Percentiles rank a stretch among this genome's conserved stretches.
Evolutionary conservation across 2,888 invertebrate species (phyloP).

Genomic region (Brassicogethes aeneus): DNA sequence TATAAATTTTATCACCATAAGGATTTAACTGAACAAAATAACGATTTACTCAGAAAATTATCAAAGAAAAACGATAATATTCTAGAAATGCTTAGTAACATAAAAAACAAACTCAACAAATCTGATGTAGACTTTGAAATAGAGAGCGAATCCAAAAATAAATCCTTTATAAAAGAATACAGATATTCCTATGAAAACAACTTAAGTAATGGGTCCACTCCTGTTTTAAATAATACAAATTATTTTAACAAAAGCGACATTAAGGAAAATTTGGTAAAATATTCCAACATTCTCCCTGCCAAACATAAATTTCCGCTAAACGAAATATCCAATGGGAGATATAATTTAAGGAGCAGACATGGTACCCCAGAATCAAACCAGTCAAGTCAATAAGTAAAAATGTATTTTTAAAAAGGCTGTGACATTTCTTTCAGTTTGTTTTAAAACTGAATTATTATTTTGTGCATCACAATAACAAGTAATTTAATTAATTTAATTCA

Average conservation of each 20-base stretch:
- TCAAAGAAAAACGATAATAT: conserved; percentile 34
- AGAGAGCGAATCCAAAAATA: conserved; percentile 5
- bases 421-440: too few species aligned
- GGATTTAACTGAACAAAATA: conserved; percentile 40
- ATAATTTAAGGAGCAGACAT: conserved; percentile 19
- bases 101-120: conserved; percentile 3
- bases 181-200: neutral
- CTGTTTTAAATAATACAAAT: conserved; percentile 4
- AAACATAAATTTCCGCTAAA: conserved; percentile 4
- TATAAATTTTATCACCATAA: conserved; percentile 35
- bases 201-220: neutral
- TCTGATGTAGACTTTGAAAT: neutral
- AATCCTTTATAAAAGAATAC: conserved; percentile 12
- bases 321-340: conserved; percentile 9
- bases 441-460: too few species aligned
- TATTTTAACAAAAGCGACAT: neutral
- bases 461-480: too few species aligned
- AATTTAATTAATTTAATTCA: too few species aligned
- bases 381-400: too few species aligned
- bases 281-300: neutral
- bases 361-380: conserved; percentile 15
- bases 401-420: too few species aligned
- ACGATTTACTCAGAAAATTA: conserved; percentile 38
- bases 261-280: neutral
- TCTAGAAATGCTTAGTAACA: conserved; percentile 17